These are phyloP conservation scores for Anoncus sp. DNA, from an alignment of 2,888 invertebrate species.

Conservation along the genomic window DNA sequence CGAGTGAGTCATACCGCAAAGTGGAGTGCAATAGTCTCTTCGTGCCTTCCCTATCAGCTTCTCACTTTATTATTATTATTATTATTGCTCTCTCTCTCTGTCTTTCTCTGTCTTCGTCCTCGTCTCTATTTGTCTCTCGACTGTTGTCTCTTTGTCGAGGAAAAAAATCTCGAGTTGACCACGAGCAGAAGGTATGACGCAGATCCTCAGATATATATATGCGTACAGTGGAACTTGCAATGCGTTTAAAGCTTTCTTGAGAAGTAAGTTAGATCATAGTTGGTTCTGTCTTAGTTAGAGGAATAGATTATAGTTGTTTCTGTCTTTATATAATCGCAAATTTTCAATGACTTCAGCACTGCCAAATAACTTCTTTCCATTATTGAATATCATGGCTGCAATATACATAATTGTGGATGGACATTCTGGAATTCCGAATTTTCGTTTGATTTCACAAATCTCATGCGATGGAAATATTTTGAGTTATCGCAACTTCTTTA, in stretches of 20 bases:
- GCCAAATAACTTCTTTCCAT: too few relatives aligned
- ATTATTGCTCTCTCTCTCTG: neutral
- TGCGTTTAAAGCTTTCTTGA: neutral
- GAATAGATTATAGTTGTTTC: neutral
- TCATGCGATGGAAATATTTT: too few relatives aligned
- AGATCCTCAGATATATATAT: conserved; percentile 1
- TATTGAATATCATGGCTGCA: too few relatives aligned
- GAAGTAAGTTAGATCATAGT: too few relatives aligned
- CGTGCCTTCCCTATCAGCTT: conserved; percentile 6
- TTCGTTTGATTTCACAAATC: too few relatives aligned
- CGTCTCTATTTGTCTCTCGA: conserved; percentile 28
- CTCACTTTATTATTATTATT: conserved; percentile 10
- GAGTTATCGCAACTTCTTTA: too few relatives aligned
- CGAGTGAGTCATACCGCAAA: conserved; percentile 52
- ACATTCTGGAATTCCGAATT: too few relatives aligned
- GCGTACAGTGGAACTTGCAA: conserved; percentile 3
- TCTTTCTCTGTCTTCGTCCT: conserved; percentile 1
- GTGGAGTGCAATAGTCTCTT: conserved; percentile 42
- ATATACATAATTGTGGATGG: too few relatives aligned
- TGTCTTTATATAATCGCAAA: neutral
- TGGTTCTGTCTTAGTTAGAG: neutral
- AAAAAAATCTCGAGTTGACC: conserved; percentile 14
- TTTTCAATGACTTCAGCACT: too few relatives aligned
- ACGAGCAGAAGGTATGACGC: conserved; percentile 34
- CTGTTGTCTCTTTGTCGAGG: conserved; percentile 16